Evolutionary conservation across 2,888 invertebrate species (phyloP).

Genomic region (Gortyna flavago): DNA sequence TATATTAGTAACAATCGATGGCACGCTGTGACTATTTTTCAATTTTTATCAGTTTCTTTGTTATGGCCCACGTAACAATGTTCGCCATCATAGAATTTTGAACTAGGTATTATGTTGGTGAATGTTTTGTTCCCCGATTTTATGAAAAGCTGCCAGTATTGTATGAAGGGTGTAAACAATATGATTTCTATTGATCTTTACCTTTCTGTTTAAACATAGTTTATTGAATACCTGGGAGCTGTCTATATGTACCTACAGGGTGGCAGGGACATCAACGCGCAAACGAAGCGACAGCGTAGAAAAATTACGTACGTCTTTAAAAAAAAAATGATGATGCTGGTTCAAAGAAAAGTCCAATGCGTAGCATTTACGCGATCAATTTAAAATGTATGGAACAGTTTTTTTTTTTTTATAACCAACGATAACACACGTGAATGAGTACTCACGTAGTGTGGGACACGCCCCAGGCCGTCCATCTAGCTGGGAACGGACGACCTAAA

Average conservation of each 20-base stretch:
- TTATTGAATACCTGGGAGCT: constrained; percentile 8
- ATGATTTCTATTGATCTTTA: constrained; percentile 9
- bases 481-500: too few species aligned
- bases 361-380: too few species aligned
- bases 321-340: too few species aligned
- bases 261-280: not conserved
- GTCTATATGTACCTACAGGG: not conserved
- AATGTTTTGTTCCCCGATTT: constrained; percentile 44
- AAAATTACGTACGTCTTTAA: too few species aligned
- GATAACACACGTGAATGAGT: too few species aligned
- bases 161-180: constrained; percentile 20
- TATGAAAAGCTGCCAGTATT: constrained; percentile 34
- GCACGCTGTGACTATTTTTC: not conserved
- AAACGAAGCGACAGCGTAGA: not conserved
- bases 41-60: not conserved
- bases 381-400: too few species aligned
- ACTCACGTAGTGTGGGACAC: too few species aligned
- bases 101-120: constrained; percentile 22
- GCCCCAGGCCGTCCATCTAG: too few species aligned
- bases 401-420: too few species aligned
- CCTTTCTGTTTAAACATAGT: not conserved
- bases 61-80: constrained; percentile 7
- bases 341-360: too few species aligned
- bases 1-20: not conserved
- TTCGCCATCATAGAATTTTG: not conserved